Percentiles rank a stretch among this genome's conserved stretches.
Evolutionary conservation across 2,797 vertebrate species (phyloP).

Genomic region (Dallia pectoralis): DNA sequence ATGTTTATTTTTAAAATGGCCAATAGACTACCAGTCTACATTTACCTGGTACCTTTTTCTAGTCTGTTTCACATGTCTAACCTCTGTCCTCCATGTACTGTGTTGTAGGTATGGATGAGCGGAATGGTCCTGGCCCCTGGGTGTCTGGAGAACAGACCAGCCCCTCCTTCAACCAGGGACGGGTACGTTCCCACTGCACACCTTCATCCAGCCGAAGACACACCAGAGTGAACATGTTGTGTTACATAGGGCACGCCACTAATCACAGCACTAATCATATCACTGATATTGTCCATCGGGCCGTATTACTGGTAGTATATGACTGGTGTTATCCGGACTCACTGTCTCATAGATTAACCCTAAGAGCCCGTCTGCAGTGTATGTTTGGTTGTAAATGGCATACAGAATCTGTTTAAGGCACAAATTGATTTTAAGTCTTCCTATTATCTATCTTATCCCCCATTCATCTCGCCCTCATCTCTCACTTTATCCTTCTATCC

Average conservation of each 20-base stretch:
- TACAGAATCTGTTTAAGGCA: not conserved
- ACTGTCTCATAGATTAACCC: not conserved
- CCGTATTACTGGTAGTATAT: not conserved
- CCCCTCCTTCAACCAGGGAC: slow-evolving; percentile 84
- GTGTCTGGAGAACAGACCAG: slow-evolving; percentile 84
- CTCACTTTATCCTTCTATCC: no score
- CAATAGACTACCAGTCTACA: not conserved
- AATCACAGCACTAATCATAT: no score
- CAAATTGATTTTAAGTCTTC: not conserved
- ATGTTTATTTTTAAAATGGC: not conserved
- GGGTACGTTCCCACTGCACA: slow-evolving; percentile 73
- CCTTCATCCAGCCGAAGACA: not conserved
- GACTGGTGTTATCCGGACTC: not conserved
- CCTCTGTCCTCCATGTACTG: slow-evolving; percentile 46
- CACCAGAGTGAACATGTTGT: not conserved
- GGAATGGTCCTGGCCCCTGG: slow-evolving; percentile 86
- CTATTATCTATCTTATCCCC: not conserved
- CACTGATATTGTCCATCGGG: not conserved
- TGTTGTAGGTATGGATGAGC: slow-evolving; percentile 84
- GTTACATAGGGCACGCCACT: not conserved
- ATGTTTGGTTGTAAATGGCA: not conserved
- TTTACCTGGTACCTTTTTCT: not conserved
- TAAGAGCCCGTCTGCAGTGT: not conserved
- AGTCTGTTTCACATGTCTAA: slow-evolving; percentile 31
- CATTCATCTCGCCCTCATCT: not conserved